Percentiles rank a stretch among this genome's conserved stretches.
Evolutionary conservation across 2,797 vertebrate genomes (phyloP).

Genomic region (Tamandua tetradactyla): DNA sequence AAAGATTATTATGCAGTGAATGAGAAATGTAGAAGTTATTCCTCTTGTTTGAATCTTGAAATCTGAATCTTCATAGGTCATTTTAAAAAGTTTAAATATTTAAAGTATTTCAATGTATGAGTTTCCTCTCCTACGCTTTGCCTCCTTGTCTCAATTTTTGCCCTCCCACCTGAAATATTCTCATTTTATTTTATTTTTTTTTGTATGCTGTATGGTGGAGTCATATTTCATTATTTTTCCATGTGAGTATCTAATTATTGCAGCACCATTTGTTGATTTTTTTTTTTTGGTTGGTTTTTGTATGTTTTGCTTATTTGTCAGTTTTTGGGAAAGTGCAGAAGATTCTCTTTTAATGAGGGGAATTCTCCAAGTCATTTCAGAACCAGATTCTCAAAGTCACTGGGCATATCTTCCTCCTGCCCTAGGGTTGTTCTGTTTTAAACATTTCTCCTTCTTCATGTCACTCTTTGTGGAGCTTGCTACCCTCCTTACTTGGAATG

Average conservation of each 20-base stretch:
- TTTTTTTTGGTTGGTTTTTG: too few species aligned
- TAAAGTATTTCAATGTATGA: background rate
- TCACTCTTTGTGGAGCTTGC: rapidly evolving
- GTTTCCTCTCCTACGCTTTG: background rate
- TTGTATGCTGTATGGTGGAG: too few species aligned
- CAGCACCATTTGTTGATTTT: too few species aligned
- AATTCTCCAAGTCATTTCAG: background rate
- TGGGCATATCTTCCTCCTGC: background rate
- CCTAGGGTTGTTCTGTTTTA: background rate
- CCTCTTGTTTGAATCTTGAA: background rate
- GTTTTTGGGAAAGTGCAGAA: too few species aligned
- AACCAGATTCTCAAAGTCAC: background rate
- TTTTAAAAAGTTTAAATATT: background rate
- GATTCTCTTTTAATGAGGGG: background rate
- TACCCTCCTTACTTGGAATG: background rate
- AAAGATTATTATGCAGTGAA: background rate
- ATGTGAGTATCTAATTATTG: too few species aligned
- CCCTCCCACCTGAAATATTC: background rate
- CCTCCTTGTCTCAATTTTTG: background rate
- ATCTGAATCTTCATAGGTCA: background rate
- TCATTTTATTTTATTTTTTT: too few species aligned
- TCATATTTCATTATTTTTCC: too few species aligned
- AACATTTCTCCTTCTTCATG: background rate
- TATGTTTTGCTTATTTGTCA: too few species aligned
- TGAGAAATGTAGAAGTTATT: background rate